Evolutionary conservation across 1,140 invertebrate species (phyloP), one percentile per base, ranked within the genome.

Genomic region (Glossosoma conforme): DNA sequence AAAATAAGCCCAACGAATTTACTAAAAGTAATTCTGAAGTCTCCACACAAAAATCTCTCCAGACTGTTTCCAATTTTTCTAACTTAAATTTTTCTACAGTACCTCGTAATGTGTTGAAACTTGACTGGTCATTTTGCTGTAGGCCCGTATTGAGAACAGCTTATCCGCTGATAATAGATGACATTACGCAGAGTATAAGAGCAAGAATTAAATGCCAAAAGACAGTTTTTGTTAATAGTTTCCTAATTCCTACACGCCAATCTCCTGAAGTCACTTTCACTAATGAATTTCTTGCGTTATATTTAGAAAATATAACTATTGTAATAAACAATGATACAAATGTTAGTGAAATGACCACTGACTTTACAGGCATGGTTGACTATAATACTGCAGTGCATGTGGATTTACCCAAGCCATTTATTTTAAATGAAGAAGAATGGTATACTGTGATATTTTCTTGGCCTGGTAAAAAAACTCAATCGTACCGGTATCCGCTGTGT

Each of bases 371-470:
- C 25, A 61, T 62, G 46, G 60, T 69, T 14, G 63, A 66, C 37
- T 69, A 68, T 64, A 65, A 72, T 59, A 64, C 65, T 24, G 59
- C 60, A 38, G 59, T 70, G 45, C 64, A 67, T 51, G 64, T 75
- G 22, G 62, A 70, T 43, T 62, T 75, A 20, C 53, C 51, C 25
- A 61, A 72, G 47, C 67, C 68, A 25, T 63, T 65, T 36, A 65
- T 70, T 35, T 57, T 75, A 9, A 65, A 68, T 53, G 68, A 68
- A 52, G 61, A 70, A 46, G 58, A 65, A 28, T 73, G 69, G 70
- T 72, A 72, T 48, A 67, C 62, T 60, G 66, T 75, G 32, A 61
- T 54, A 44, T 70, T 75, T 58, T 47, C 58, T 11, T 75, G 72
- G 72, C 67, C 65, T 21, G 45, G 61, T 28, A 62, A 62, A 48